Percentiles rank a stretch among this genome's conserved stretches.
phyloP scores from a whole-genome alignment of 92 coral and sea anemone genomes.

The Actinostola sp. region DNA sequence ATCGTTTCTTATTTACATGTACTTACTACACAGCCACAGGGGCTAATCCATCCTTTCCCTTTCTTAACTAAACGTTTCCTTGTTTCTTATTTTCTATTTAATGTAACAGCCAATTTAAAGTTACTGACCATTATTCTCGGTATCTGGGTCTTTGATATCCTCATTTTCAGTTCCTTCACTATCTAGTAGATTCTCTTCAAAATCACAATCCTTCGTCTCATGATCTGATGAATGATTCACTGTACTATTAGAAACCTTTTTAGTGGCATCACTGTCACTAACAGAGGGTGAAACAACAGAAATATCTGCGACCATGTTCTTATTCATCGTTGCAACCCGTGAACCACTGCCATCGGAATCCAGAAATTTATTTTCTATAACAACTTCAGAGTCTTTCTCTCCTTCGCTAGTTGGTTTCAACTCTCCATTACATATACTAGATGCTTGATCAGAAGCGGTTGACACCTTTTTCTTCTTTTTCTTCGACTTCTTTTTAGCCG shows the following conservation, averaged over 20 bases:
- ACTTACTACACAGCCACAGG: too few relatives aligned
- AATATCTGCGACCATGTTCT: slow-evolving; percentile 51
- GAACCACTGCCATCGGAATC: slow-evolving; percentile 34
- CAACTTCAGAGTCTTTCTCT: slow-evolving; percentile 7
- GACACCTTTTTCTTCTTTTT: slow-evolving; percentile 52
- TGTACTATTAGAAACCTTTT: not conserved
- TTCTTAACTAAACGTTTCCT: too few relatives aligned
- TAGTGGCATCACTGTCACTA: too few relatives aligned
- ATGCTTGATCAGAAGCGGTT: not conserved
- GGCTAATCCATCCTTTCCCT: too few relatives aligned
- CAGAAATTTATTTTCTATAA: slow-evolving; percentile 37
- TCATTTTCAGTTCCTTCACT: not conserved
- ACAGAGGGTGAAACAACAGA: slow-evolving; percentile 29
- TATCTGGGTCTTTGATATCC: not conserved
- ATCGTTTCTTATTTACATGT: too few relatives aligned
- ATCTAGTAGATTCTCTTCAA: not conserved
- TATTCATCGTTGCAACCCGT: slow-evolving; percentile 41
- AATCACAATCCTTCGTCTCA: not conserved
- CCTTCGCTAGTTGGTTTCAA: not conserved
- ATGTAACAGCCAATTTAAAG: not conserved
- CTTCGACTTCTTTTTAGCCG: slow-evolving; percentile 40
- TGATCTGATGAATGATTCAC: not conserved
- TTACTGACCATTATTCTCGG: not conserved
- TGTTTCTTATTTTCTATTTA: not conserved
- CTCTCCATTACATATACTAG: slow-evolving; percentile 2